Conservation (phyloP, 2,888 invertebrate species). For the Hypolimnas misippus region DNA sequence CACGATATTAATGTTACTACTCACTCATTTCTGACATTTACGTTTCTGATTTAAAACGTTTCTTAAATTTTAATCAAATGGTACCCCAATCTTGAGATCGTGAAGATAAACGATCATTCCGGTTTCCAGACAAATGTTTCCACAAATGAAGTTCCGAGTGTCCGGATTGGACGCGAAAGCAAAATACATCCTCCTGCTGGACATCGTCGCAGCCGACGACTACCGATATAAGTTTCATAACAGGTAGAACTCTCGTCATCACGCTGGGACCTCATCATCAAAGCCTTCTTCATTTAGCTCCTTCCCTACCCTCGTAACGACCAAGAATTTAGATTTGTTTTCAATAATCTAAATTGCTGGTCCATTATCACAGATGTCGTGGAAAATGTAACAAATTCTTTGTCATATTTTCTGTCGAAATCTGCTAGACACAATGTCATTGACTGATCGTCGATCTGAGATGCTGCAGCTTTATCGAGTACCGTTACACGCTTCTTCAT, state of each 20-base stretch:
- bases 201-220: constrained; percentile 99
- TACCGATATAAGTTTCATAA: constrained; percentile 99
- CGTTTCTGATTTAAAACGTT: constrained; percentile 3
- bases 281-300: constrained; percentile 51
- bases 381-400: constrained; percentile 21
- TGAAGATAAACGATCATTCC: constrained; percentile 51
- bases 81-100: constrained; percentile 4
- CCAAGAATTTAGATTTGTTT: constrained; percentile 54
- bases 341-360: constrained; percentile 54
- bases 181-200: constrained; percentile 99
- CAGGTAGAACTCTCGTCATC: constrained; percentile 84
- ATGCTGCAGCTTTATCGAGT: constrained; percentile 62
- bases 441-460: constrained; percentile 65
- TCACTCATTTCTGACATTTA: background rate
- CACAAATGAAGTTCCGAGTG: constrained; percentile 99
- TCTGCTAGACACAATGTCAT: constrained; percentile 22
- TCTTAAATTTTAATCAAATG: background rate
- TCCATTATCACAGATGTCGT: constrained; percentile 23
- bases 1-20: background rate
- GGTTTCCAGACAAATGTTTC: constrained; percentile 98
- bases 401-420: constrained; percentile 15
- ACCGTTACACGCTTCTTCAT: constrained; percentile 73
- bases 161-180: constrained; percentile 99
- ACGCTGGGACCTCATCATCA: constrained; percentile 38
- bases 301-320: constrained; percentile 46